phyloP scores from a whole-genome alignment of 2,888 invertebrate species.

The Dryococelus australis region DNA sequence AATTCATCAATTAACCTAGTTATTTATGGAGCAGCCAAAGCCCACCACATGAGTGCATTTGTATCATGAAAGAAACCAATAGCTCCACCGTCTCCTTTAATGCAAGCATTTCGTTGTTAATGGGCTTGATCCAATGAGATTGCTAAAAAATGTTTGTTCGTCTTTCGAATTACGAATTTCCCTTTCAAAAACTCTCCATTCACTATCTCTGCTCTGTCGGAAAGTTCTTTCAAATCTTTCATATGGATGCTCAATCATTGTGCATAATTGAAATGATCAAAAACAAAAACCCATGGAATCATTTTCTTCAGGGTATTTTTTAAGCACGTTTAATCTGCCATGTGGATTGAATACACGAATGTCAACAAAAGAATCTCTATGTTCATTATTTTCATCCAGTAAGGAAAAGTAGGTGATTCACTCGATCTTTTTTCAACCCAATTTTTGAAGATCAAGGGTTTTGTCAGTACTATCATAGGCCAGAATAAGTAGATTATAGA shows the following conservation, averaged over 20 bases:
- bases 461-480: neutral
- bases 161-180: too few relatives aligned
- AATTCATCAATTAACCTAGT: neutral
- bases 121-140: neutral
- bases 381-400: neutral
- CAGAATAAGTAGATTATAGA: neutral
- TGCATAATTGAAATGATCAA: neutral
- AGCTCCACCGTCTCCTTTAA: constrained; percentile 12
- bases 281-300: neutral
- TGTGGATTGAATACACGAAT: constrained; percentile 3
- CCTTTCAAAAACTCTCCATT: neutral
- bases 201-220: neutral
- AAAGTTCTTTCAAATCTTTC: neutral
- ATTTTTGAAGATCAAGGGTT: neutral
- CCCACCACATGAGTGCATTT: constrained; percentile 17
- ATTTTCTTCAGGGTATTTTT: constrained; percentile 17
- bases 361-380: neutral
- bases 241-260: neutral
- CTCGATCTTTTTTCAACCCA: constrained; percentile 5
- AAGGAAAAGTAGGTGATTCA: neutral
- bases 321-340: neutral
- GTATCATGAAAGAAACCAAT: neutral
- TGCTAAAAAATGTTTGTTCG: neutral
- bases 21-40: neutral
- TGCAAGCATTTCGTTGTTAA: neutral